Conservation (phyloP, 2,888 invertebrate species). For the Brachynemurus nebulosus region DNA sequence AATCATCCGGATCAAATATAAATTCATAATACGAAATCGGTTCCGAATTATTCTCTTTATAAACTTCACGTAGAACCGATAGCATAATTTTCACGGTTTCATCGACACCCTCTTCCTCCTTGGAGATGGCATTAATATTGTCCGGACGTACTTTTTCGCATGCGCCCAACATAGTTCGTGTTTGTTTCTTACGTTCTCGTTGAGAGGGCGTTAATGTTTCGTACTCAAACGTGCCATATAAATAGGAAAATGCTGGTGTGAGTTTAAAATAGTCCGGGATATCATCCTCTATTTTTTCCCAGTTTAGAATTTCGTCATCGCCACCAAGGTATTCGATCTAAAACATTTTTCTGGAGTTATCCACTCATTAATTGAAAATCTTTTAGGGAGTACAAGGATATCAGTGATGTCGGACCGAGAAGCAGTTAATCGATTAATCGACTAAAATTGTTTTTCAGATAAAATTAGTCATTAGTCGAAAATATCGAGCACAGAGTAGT, state of each 20-base stretch:
- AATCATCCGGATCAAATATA: constrained; percentile 43
- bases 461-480: no score
- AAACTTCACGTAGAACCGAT: constrained; percentile 33
- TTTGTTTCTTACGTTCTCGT: constrained; percentile 20
- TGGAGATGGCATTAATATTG: constrained; percentile 35
- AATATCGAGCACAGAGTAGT: no score
- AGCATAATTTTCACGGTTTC: constrained; percentile 39
- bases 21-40: constrained; percentile 44
- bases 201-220: constrained; percentile 24
- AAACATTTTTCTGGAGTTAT: no score
- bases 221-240: constrained; percentile 36
- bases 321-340: no score
- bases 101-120: constrained; percentile 40
- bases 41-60: constrained; percentile 27
- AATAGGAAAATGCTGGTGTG: constrained; percentile 27
- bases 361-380: no score
- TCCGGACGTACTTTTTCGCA: constrained; percentile 36
- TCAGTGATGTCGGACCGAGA: no score
- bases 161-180: constrained; percentile 26
- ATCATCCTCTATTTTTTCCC: constrained; percentile 25
- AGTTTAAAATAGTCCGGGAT: constrained; percentile 25
- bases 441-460: no score
- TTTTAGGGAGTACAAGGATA: no score
- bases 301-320: background rate
- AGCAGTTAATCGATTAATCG: no score